Evolutionary conservation across 2,888 invertebrate species (phyloP), one percentile per base, ranked within the genome.

Genomic region (Perdita meconis): DNA sequence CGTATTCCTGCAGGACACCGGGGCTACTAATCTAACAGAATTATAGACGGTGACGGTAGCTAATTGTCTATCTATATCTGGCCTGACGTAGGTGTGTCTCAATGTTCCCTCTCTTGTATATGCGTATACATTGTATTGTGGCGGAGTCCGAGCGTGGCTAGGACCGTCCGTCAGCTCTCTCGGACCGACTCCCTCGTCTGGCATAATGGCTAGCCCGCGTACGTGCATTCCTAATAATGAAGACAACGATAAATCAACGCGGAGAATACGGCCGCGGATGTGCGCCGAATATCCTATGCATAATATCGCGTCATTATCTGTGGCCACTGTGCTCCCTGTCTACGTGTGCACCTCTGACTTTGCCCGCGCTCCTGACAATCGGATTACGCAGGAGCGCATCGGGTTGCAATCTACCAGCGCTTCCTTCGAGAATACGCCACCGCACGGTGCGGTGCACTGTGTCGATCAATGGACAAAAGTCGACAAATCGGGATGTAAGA

Each of bases 201-300:
- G 86, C 84, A 89, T 89, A 89, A 89, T 89, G 87, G 87, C 87
- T 86, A 81, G 86, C 86, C 88, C 85, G 86, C 88, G 88, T 89
- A 88, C 89, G 89, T 91, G 92, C 92, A 92, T 92, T 92, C 92
- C 92, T 92, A 92, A 92, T 92, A 92, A 92, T 91, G 92, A 92
- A 92, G 92, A 92, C 92, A 91, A 90, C 92, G 91, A 92, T 92
- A 92, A 92, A 92, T 92, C 92, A 92, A 92, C 89, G 87, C 84
- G 88, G 89, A 91, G 92, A 91, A 92, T 92, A 91, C 89, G 90
- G 89, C 89, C 91, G 90, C 91, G 91, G 92, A 92, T 92, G 90
- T 89, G 89, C 90, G 87, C 91, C 91, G 91, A 92, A 92, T 91
- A 92, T 91, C 90, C 92, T 91, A 90, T 91, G 91, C 92, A 91